These are phyloP conservation scores for Noctua pronuba DNA, from an alignment of 2,888 invertebrate species.

Conservation along the genomic window DNA sequence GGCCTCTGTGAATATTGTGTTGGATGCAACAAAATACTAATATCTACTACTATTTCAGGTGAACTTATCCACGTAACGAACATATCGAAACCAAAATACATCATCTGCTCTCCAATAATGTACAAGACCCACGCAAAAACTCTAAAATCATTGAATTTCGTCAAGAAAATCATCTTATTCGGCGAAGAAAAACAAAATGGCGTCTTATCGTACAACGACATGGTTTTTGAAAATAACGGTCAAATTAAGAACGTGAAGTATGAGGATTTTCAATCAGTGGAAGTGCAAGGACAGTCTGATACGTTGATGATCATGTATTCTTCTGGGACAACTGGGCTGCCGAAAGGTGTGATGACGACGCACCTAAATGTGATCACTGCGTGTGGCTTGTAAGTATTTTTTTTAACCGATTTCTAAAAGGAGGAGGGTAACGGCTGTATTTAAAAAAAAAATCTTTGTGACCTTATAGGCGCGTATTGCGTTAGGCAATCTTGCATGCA, in stretches of 20 bases:
- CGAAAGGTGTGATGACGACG: constrained; percentile 83
- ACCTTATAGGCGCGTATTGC: too few species aligned
- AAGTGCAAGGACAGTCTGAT: constrained; percentile 77
- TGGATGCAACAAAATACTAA: too few species aligned
- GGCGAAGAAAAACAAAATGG: constrained; percentile 70
- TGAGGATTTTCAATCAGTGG: constrained; percentile 75
- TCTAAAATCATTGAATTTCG: constrained; percentile 63
- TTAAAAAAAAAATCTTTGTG: too few species aligned
- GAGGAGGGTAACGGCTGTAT: too few species aligned
- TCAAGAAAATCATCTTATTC: constrained; percentile 77
- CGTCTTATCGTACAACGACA: constrained; percentile 72
- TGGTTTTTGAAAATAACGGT: constrained; percentile 68
- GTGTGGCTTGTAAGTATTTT: constrained; percentile 74
- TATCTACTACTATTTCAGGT: constrained; percentile 71
- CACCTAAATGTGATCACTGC: constrained; percentile 77
- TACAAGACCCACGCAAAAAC: constrained; percentile 74
- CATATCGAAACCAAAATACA: constrained; percentile 80
- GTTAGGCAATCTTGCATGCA: too few species aligned
- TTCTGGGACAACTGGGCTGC: constrained; percentile 84
- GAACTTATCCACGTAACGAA: constrained; percentile 79
- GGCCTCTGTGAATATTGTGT: too few species aligned
- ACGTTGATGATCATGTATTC: constrained; percentile 80
- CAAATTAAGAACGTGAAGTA: constrained; percentile 70
- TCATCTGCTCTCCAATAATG: constrained; percentile 77
- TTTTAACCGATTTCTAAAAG: not conserved